These are phyloP conservation scores for Lasioglossum malachurum DNA, from an alignment of 2,888 invertebrate species.

Conservation along the genomic window DNA sequence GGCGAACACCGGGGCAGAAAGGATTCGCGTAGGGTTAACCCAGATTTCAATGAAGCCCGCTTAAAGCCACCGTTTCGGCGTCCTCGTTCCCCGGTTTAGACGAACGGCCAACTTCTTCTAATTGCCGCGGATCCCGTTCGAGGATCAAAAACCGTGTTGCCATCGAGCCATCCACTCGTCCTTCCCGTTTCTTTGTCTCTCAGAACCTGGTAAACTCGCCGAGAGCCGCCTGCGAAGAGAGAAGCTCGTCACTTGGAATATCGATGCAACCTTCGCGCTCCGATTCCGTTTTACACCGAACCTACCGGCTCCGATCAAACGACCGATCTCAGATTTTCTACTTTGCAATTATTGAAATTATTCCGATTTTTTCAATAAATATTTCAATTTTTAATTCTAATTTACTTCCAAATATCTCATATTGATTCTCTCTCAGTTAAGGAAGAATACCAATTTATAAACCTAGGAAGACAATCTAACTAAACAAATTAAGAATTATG, in stretches of 20 bases:
- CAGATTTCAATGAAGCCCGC: constrained; percentile 69
- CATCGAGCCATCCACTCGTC: background rate
- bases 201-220: background rate
- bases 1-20: constrained; percentile 40
- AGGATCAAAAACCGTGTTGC: constrained; percentile 56
- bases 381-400: too few relatives aligned
- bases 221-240: background rate
- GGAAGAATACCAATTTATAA: background rate
- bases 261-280: background rate
- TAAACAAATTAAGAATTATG: background rate
- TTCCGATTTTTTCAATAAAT: background rate
- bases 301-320: background rate
- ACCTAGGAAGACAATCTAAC: background rate
- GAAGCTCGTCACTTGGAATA: background rate
- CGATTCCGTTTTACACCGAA: background rate
- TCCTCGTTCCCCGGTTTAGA: constrained; percentile 44
- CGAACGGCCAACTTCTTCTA: constrained; percentile 66
- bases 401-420: too few relatives aligned
- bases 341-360: background rate
- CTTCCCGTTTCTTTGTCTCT: background rate
- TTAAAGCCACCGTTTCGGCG: constrained; percentile 64
- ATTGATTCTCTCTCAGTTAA: too few relatives aligned
- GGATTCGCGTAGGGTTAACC: constrained; percentile 70
- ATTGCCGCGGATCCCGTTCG: constrained; percentile 71
- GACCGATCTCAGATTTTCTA: background rate